A percentile compares a stretch with the other conserved stretches of the same genome.
phyloP scores from a whole-genome alignment of 2,888 invertebrate species.

The Hirtodrosophila confusa region DNA sequence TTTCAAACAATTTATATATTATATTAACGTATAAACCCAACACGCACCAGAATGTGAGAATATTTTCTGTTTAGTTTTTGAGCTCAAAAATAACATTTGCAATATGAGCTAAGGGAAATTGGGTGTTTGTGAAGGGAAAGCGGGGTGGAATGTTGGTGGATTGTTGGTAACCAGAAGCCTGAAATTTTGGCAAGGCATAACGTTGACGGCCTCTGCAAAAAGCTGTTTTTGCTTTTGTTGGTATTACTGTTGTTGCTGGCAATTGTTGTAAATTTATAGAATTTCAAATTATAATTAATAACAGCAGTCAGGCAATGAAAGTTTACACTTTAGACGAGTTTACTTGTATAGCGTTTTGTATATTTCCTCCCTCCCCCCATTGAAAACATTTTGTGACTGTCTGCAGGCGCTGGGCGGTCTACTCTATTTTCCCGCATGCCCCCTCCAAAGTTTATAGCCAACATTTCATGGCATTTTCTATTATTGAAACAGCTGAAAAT shows the following conservation, averaged over 20 bases:
- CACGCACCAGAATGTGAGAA: constrained; percentile 15
- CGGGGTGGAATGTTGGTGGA: neutral
- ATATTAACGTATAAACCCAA: constrained; percentile 20
- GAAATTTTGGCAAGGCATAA: constrained; percentile 27
- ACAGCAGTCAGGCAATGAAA: constrained; percentile 58
- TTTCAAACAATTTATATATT: neutral
- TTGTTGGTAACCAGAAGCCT: constrained; percentile 37
- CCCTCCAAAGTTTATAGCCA: too few relatives aligned
- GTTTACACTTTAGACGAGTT: constrained; percentile 53
- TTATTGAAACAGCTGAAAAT: constrained; percentile 32
- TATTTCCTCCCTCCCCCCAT: neutral
- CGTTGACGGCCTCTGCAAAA: constrained; percentile 36
- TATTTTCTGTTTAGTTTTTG: constrained; percentile 52
- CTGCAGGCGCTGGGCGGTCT: neutral
- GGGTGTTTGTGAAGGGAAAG: neutral
- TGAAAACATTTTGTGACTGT: constrained; percentile 23
- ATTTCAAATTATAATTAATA: constrained; percentile 77
- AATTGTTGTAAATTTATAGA: constrained; percentile 69
- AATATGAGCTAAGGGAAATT: constrained; percentile 38
- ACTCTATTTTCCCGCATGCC: neutral
- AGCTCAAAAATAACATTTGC: constrained; percentile 49
- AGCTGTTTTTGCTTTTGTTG: constrained; percentile 22
- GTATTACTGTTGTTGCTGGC: constrained; percentile 19
- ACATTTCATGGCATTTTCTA: constrained; percentile 20
- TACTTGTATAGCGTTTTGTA: constrained; percentile 17